Evolutionary conservation across 2,113 vertebrate species (phyloP), one percentile per base, ranked within the genome.

Genomic region (Ellobius talpinus): DNA sequence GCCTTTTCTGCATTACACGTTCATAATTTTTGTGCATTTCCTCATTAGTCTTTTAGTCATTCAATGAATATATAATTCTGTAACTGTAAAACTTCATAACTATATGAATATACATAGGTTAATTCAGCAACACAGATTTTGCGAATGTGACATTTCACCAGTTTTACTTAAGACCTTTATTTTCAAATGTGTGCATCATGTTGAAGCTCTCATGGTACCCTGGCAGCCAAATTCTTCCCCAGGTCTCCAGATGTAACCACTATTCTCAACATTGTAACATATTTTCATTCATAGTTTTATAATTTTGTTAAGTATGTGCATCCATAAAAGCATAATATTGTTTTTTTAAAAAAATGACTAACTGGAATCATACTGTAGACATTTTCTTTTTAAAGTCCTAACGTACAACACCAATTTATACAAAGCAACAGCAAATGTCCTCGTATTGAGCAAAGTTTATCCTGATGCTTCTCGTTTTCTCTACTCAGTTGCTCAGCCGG

Each of bases 201-300:
- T 68, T 89, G 79, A 91, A 87, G 19, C 24, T 12, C 3, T 42
- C 5, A 5, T 73, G 45, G 10, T 87, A 45, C 89, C 11, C 86
- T 33, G 36, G 23, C 14, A 74, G 55, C 61, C 45, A 73, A 33
- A 77, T 95, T 85, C 17, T 77, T 86, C 87, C 68, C 47, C 50
- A 50, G 33, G 26, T 95, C 24, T 24, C 16, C 79, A 92, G 70
- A 96, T 95, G 81, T 90, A 89, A 91, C 63, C 50, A 79, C 29
- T 96, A 29, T 94, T 95, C 36, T 90, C 45, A 90, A 92, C 93
- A 84, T 78, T 91, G 47, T 70, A 12, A 88, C 26, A 63, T 70
- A 79, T 96, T 90, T 96, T 29, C 45, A 95, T 81, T 21, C 68
- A 50, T 90, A 74, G 47, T 90, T 96, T 97, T 88, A 79, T 94